phyloP scores from a whole-genome alignment of 2,888 invertebrate genomes.

The Orchestes rusci region DNA sequence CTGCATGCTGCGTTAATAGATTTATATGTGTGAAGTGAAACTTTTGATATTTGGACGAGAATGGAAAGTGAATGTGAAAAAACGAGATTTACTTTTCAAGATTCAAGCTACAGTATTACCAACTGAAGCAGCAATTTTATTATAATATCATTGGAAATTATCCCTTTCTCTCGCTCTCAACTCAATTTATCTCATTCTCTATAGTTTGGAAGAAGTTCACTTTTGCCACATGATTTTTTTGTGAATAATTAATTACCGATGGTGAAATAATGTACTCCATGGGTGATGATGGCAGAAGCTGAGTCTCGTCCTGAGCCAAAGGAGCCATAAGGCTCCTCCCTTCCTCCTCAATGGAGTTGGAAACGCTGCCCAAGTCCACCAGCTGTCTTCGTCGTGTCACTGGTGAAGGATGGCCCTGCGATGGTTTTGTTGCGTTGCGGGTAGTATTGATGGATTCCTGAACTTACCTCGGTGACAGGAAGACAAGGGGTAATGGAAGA shows the following conservation, averaged over 20 bases:
- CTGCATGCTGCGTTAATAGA: slow-evolving; percentile 33
- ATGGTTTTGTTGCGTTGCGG: neutral
- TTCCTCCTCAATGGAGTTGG: slow-evolving; percentile 27
- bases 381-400: slow-evolving; percentile 37
- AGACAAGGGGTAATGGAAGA: slow-evolving; percentile 41
- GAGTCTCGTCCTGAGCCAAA: slow-evolving; percentile 42
- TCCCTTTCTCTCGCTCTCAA: no score
- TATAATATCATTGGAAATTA: no score
- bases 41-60: no score
- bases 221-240: no score
- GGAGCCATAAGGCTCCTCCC: slow-evolving; percentile 35
- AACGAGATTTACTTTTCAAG: no score
- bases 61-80: no score
- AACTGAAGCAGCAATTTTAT: no score
- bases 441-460: neutral
- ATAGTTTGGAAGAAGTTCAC: no score
- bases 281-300: slow-evolving; percentile 39
- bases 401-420: slow-evolving; percentile 34
- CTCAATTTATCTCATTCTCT: no score
- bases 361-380: slow-evolving; percentile 30
- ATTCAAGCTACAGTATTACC: no score
- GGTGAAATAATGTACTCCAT: slow-evolving; percentile 42
- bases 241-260: slow-evolving; percentile 42
- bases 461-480: slow-evolving; percentile 21
- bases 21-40: no score